A percentile compares a stretch with the other conserved stretches of the same genome.
Evolutionary conservation across 2,797 vertebrate genomes (phyloP).

Genomic region (Stomatorhinus walkeri): DNA sequence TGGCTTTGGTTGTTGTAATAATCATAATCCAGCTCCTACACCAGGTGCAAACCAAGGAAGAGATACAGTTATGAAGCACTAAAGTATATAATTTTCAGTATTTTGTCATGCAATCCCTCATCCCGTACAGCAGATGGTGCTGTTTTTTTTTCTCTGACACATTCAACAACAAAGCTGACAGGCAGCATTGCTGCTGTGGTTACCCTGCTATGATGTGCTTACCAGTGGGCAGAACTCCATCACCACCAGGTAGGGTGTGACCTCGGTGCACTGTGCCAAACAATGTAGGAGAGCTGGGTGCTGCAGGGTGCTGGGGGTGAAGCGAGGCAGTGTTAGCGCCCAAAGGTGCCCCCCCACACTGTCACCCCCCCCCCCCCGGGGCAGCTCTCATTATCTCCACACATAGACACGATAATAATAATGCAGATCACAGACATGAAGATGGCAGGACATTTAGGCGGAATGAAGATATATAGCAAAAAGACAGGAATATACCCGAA

Average conservation of each 20-base stretch:
- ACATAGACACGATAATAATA: not conserved
- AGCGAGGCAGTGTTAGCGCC: not conserved
- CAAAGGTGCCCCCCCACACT: not conserved
- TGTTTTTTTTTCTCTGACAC: not conserved
- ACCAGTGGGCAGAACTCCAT: constrained; percentile 98
- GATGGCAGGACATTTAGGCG: not conserved
- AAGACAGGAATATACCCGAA: not conserved
- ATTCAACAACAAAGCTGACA: not conserved
- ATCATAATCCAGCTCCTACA: not conserved
- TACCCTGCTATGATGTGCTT: constrained; percentile 42
- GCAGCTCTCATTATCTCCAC: not conserved
- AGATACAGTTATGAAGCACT: not conserved
- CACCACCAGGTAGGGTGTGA: constrained; percentile 88
- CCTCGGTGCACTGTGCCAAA: constrained; percentile 83
- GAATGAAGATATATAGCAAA: not conserved
- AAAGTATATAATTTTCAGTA: not conserved
- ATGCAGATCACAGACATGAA: not conserved
- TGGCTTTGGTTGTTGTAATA: not conserved
- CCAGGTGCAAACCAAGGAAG: not conserved
- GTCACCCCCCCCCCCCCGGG: not conserved
- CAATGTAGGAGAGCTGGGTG: constrained; percentile 89
- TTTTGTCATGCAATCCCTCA: not conserved
- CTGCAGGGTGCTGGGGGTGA: constrained; percentile 68
- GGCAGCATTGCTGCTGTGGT: not conserved
- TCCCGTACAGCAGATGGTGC: not conserved